Evolutionary conservation across 2,888 invertebrate species (phyloP).

Genomic region (Chymomyza caudatula): DNA sequence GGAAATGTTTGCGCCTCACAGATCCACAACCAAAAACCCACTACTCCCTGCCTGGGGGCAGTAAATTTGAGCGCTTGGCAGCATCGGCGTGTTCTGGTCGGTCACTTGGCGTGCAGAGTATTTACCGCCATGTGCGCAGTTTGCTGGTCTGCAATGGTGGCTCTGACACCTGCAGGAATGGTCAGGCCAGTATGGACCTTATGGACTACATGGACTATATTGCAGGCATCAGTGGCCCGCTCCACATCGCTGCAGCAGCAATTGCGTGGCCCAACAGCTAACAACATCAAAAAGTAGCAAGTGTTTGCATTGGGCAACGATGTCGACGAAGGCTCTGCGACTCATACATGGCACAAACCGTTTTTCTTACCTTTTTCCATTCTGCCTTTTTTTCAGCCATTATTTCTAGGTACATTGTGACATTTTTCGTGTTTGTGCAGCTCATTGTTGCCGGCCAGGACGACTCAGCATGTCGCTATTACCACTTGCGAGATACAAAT

Average conservation of each 20-base stretch:
- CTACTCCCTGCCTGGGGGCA: conserved; percentile 67
- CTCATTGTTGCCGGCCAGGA: conserved; percentile 5
- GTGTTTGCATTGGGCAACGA: conserved; percentile 64
- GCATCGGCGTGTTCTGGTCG: conserved; percentile 2
- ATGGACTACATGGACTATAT: not conserved
- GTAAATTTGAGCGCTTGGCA: conserved; percentile 58
- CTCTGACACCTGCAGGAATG: conserved; percentile 58
- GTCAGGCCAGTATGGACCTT: not conserved
- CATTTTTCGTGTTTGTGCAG: conserved; percentile 14
- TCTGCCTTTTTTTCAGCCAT: not conserved
- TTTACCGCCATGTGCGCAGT: conserved; percentile 71
- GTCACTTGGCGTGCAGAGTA: conserved; percentile 61
- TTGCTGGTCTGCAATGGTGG: conserved; percentile 59
- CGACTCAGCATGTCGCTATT: not conserved
- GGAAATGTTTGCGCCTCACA: conserved; percentile 44
- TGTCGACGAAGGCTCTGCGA: not conserved
- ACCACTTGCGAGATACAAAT: not conserved
- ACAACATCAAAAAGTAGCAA: conserved; percentile 69
- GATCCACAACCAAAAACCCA: conserved; percentile 47
- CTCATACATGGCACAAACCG: not conserved
- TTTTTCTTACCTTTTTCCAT: conserved; percentile 7
- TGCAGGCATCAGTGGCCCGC: not conserved
- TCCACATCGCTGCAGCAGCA: too few species aligned
- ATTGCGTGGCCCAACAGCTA: conserved; percentile 35
- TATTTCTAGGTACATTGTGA: not conserved